Conservation (phyloP, 2,113 vertebrate species). For the Neotoma lepida region DNA sequence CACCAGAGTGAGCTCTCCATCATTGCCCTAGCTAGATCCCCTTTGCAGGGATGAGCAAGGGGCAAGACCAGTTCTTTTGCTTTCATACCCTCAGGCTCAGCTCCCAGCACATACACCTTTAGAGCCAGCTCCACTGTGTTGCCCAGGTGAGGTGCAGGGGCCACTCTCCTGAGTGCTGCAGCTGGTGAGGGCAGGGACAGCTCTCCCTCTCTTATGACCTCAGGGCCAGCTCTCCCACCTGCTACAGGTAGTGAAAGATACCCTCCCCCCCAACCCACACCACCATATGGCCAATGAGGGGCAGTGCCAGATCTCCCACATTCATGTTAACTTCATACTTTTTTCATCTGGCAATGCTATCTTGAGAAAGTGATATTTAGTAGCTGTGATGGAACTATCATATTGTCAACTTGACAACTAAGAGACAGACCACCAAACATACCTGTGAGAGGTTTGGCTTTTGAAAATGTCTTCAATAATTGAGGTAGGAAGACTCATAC, state of each 20-base stretch:
- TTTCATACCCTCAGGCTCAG: no score
- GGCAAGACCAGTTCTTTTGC: background rate
- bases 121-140: background rate
- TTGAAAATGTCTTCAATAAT: background rate
- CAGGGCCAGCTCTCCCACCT: background rate
- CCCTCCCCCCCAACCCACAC: no score
- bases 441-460: background rate
- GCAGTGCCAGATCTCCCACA: no score
- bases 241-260: background rate
- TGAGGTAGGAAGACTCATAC: background rate
- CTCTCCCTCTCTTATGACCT: no score
- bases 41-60: background rate
- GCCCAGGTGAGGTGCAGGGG: background rate
- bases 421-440: background rate
- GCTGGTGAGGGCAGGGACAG: no score
- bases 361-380: slow-evolving; percentile 27
- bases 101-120: background rate
- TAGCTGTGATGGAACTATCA: background rate
- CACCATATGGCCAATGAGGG: no score
- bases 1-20: background rate
- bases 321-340: no score
- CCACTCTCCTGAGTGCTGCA: no score
- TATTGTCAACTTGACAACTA: background rate
- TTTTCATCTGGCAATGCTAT: slow-evolving; percentile 9
- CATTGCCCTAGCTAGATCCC: background rate